These are phyloP conservation scores for Eumerus sabulonum DNA, from an alignment of 2,888 invertebrate genomes.

Conservation along the genomic window DNA sequence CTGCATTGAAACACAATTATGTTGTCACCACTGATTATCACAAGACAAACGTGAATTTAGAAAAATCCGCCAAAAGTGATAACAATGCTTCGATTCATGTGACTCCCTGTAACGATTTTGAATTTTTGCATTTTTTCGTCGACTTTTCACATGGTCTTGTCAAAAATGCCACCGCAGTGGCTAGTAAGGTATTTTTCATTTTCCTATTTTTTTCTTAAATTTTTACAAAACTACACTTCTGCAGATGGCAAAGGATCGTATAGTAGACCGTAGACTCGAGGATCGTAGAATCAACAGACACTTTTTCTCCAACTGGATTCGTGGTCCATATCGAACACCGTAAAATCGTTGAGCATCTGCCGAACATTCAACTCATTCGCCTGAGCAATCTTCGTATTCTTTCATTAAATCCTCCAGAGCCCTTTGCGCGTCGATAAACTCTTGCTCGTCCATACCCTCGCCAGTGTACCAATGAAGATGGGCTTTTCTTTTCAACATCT, in stretches of 20 bases:
- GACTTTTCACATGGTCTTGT: neutral
- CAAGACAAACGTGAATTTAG: no score
- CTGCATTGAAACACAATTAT: no score
- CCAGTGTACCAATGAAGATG: conserved; percentile 94
- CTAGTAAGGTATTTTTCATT: conserved; percentile 43
- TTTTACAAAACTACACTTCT: neutral
- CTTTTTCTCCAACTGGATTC: conserved; percentile 55
- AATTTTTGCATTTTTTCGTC: no score
- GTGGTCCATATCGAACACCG: conserved; percentile 77
- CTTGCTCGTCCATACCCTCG: conserved; percentile 93
- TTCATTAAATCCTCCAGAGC: conserved; percentile 87
- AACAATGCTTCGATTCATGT: no score
- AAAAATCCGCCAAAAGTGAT: no score
- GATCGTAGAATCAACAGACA: neutral
- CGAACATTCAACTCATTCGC: conserved; percentile 70
- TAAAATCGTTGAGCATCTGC: conserved; percentile 70
- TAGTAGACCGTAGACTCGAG: conserved; percentile 17
- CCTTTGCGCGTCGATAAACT: conserved; percentile 90
- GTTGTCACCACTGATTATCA: no score
- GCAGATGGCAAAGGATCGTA: conserved; percentile 42
- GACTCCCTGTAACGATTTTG: no score
- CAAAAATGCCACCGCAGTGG: conserved; percentile 67
- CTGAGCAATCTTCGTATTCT: conserved; percentile 80
- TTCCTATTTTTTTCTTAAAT: conserved; percentile 4
- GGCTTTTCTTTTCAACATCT: conserved; percentile 90